These are phyloP conservation scores for Trogon surrucura DNA, from an alignment of 2,113 vertebrate genomes.

Conservation along the genomic window DNA sequence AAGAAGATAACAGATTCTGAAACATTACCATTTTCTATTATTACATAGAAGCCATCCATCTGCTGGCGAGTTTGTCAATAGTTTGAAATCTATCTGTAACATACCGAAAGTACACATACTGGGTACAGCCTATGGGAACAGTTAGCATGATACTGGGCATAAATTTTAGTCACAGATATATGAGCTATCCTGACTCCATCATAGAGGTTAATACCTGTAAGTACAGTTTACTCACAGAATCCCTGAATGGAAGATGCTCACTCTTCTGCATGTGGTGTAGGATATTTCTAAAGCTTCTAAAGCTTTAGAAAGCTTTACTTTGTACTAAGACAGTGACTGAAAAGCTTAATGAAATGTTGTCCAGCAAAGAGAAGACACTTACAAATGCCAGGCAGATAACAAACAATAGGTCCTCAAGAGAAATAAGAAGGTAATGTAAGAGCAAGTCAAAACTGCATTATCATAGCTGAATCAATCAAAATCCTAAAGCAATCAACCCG, in stretches of 20 bases:
- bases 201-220: not conserved
- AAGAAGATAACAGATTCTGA: not conserved
- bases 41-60: not conserved
- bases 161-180: not conserved
- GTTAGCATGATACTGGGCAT: not conserved
- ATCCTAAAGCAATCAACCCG: fast-evolving
- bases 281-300: not conserved
- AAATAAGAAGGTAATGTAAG: not conserved
- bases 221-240: not conserved
- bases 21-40: not conserved
- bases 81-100: not conserved
- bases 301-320: not conserved
- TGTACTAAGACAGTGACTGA: not conserved
- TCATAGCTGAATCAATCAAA: not conserved
- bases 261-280: not conserved
- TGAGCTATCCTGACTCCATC: not conserved
- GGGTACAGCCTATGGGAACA: not conserved
- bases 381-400: not conserved
- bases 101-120: too few species aligned
- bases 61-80: not conserved
- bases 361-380: not conserved
- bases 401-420: not conserved
- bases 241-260: not conserved
- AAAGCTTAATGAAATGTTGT: not conserved
- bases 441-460: not conserved